phyloP scores from a whole-genome alignment of 2,888 invertebrate genomes.

The Gnatocerus cornutus region DNA sequence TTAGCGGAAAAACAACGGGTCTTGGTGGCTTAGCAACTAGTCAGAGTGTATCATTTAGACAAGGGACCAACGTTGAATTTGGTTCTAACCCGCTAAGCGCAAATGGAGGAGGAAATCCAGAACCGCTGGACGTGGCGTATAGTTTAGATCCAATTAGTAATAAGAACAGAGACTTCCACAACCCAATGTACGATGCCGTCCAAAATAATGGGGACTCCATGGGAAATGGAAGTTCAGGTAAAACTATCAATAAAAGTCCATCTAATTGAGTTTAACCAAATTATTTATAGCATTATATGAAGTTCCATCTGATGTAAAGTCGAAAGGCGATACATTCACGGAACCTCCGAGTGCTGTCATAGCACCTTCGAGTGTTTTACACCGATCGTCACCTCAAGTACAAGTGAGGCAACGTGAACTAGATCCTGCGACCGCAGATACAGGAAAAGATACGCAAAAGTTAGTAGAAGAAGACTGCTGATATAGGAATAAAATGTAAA shows the following conservation, averaged over 20 bases:
- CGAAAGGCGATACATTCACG: conserved; percentile 74
- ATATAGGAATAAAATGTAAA: conserved; percentile 65
- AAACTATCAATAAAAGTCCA: background rate
- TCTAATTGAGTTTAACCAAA: background rate
- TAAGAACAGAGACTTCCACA: conserved; percentile 94
- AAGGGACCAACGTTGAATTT: conserved; percentile 95
- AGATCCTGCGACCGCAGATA: conserved; percentile 87
- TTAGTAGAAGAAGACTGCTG: conserved; percentile 87
- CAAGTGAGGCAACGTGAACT: conserved; percentile 84
- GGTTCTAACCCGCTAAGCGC: conserved; percentile 76
- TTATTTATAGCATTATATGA: conserved; percentile 81
- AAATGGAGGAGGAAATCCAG: conserved; percentile 71
- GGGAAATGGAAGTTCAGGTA: conserved; percentile 75
- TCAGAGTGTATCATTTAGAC: conserved; percentile 93
- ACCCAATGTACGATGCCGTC: conserved; percentile 98
- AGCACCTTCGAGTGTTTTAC: conserved; percentile 87
- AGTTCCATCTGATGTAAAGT: conserved; percentile 84
- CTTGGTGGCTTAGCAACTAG: conserved; percentile 87
- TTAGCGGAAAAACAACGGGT: conserved; percentile 86
- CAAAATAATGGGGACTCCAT: conserved; percentile 76
- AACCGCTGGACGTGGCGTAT: conserved; percentile 85
- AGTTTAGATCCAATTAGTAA: conserved; percentile 83
- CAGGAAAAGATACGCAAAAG: conserved; percentile 93
- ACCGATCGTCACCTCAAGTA: conserved; percentile 83
- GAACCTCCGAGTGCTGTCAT: conserved; percentile 83